These are phyloP conservation scores for Caenorhabditis auriculariae DNA, from an alignment of 2,888 invertebrate species.

Conservation along the genomic window DNA sequence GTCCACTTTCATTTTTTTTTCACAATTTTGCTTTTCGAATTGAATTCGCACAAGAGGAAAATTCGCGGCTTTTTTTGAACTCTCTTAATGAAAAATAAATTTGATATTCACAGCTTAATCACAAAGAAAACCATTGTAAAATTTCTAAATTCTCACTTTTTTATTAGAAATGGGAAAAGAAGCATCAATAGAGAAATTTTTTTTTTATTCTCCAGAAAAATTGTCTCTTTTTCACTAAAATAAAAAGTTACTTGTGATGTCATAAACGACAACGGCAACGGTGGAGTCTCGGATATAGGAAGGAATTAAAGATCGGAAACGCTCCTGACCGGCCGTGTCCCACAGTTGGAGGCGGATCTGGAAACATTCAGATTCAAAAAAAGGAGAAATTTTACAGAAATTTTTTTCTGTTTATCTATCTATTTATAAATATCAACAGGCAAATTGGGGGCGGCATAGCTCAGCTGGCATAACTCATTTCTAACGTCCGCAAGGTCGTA, in stretches of 20 bases:
- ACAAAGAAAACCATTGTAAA: too few species aligned
- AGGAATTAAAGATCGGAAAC: slow-evolving; percentile 94
- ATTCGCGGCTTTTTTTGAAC: too few species aligned
- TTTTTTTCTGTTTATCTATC: not conserved
- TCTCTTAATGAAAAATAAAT: too few species aligned
- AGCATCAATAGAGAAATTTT: not conserved
- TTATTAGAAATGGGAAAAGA: not conserved
- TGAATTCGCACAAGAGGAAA: too few species aligned
- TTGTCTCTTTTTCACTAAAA: not conserved
- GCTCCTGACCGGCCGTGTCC: slow-evolving; percentile 90
- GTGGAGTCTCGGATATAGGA: slow-evolving; percentile 98
- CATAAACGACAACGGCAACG: slow-evolving; percentile 97
- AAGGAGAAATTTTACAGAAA: slow-evolving; percentile 1
- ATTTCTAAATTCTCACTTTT: too few species aligned
- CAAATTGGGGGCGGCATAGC: too few species aligned
- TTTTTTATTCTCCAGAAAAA: not conserved
- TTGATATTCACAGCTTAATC: too few species aligned
- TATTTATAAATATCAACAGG: not conserved
- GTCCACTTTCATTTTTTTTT: too few species aligned
- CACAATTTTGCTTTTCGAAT: too few species aligned
- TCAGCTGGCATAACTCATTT: too few species aligned
- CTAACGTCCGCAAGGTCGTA: too few species aligned
- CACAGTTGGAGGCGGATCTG: slow-evolving; percentile 89
- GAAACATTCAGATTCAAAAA: slow-evolving; percentile 1
- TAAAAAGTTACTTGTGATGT: slow-evolving; percentile 85